Percentiles rank a stretch among this genome's conserved stretches.
Evolutionary conservation across 2,888 invertebrate genomes (phyloP).

Genomic region (Labia minor): DNA sequence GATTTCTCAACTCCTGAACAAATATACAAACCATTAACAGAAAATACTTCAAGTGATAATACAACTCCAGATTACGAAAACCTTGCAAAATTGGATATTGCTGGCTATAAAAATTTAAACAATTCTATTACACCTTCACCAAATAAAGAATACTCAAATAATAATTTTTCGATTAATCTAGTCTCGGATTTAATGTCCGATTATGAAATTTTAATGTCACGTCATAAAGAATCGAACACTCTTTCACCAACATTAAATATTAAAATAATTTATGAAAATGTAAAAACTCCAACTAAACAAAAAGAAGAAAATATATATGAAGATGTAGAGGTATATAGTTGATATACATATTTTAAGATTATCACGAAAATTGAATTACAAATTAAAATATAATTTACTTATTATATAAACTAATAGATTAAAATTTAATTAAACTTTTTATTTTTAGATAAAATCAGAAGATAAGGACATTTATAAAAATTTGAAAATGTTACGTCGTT

Average conservation of each 20-base stretch:
- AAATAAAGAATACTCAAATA: background rate
- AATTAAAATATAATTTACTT: too few species aligned
- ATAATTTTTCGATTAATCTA: background rate
- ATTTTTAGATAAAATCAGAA: background rate
- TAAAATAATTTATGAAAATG: constrained; percentile 22
- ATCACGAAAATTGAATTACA: too few species aligned
- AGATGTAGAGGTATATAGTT: constrained; percentile 43
- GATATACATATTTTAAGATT: too few species aligned
- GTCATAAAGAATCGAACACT: background rate
- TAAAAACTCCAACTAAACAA: constrained; percentile 18
- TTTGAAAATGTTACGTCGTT: background rate
- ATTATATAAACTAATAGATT: too few species aligned
- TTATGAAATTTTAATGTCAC: constrained; percentile 13
- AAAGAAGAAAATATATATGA: constrained; percentile 45
- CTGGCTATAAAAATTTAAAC: background rate
- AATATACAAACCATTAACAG: background rate
- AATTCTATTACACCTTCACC: background rate
- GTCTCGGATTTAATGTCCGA: constrained; percentile 2
- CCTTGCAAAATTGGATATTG: background rate
- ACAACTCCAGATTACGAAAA: background rate
- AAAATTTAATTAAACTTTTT: background rate
- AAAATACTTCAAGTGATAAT: background rate
- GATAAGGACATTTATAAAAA: background rate
- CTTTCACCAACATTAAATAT: background rate
- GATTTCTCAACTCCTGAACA: background rate